Base-by-base conservation (phyloP, 2,888 invertebrate genomes). In the Ophion slaviceki region DNA sequence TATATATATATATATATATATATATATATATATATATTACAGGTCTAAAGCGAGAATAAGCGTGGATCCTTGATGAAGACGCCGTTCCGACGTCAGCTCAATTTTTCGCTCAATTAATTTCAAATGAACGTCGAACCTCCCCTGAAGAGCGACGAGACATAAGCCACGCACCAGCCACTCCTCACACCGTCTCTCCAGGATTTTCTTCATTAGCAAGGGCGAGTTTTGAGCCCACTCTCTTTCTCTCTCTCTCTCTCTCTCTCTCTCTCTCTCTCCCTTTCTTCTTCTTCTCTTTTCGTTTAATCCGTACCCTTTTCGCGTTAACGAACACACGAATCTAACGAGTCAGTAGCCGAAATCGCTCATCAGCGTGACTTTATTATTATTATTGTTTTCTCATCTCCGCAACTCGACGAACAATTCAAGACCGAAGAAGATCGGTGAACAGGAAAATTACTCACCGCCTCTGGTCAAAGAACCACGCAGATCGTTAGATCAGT, bases 91-190 rank as follows among this genome's bases (percentile, higher is more conserved):
- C 68, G 70, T 80, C 75, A 76, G 80, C 59, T 75, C 80, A 84
- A 80, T 84, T 84, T 84, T 84, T 80, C 75, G 76, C 84, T 80
- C 84, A 84, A 84, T 84, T 84, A 84, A 84, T 80, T 84, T 84
- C 75, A 59, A 84, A 84, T 75, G 66, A 80, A 76, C 72, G 80
- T 80, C 84, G 80, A 84, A 76, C 47, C 70, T 84, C 75, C 70
- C 74, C 47, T 67, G 17, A 40, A 61, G 62, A 64, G 62, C 67
- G 70, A 62, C 74, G 66, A 40, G 80, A 75, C 70, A 66, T 75
- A 66, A 79, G 70, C 62, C 70, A 53, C 70, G 61, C 59, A 36
- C 24, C 24, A 70, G 17, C 36, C 14, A 62, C 61, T 32, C 78
- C 24, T 45, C 59, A 57, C 72, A 20, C 24, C 28, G 57, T 28